phyloP scores from a whole-genome alignment of 2,797 vertebrate species.

The Fundulus diaphanus region DNA sequence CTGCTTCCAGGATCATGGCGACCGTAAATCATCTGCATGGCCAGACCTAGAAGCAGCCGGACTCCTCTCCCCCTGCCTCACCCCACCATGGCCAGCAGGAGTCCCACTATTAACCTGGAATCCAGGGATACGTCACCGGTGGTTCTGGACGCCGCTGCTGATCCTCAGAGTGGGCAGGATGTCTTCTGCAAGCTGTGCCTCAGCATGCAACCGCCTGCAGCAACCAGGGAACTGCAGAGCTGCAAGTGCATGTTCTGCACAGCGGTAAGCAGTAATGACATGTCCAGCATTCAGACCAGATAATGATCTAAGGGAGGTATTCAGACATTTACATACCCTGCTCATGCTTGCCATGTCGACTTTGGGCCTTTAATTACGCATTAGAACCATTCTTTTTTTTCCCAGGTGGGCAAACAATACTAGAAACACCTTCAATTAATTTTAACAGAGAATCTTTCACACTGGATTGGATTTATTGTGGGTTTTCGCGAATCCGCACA shows the following conservation, averaged over 20 bases:
- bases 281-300: not conserved
- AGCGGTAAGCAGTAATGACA: slow-evolving; percentile 73
- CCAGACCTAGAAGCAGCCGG: slow-evolving; percentile 63
- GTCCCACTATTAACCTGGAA: slow-evolving; percentile 35
- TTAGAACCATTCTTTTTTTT: not conserved
- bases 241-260: slow-evolving; percentile 93
- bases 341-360: not conserved
- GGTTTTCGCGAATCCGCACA: not conserved
- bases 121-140: slow-evolving; percentile 2
- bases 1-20: slow-evolving; percentile 76
- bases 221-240: slow-evolving; percentile 85
- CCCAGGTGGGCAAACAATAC: no score
- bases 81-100: slow-evolving; percentile 62
- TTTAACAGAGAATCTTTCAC: not conserved
- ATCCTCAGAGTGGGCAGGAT: slow-evolving; percentile 14
- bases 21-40: slow-evolving; percentile 45
- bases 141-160: not conserved
- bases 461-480: not conserved
- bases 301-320: not conserved
- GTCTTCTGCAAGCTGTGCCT: slow-evolving; percentile 94
- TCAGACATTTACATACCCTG: not conserved
- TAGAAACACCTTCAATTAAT: no score
- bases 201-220: slow-evolving; percentile 84
- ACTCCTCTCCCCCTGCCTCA: slow-evolving; percentile 11
- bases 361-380: not conserved